phyloP scores from a whole-genome alignment of 2,797 vertebrate genomes.

The Phrynocephalus forsythii region DNA sequence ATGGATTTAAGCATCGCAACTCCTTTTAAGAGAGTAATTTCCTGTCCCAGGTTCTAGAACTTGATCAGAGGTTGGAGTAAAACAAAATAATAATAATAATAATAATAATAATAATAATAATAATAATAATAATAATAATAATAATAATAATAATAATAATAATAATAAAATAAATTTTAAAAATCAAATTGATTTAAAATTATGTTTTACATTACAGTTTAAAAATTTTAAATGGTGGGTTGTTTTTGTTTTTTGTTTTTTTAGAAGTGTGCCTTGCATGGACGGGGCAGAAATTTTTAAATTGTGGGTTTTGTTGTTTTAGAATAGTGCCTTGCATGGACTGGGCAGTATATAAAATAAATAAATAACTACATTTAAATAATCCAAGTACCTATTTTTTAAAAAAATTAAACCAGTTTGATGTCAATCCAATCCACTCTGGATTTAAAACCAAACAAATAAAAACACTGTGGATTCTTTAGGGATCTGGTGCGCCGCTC shows the following conservation, averaged over 20 bases:
- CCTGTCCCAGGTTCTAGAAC: too few species aligned
- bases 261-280: background rate
- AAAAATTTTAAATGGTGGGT: background rate
- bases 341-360: too few species aligned
- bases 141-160: too few species aligned
- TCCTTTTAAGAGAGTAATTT: background rate
- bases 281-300: too few species aligned
- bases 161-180: background rate
- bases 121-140: too few species aligned
- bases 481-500: constrained; percentile 93
- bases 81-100: too few species aligned
- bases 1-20: background rate
- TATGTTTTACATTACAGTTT: too few species aligned
- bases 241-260: background rate
- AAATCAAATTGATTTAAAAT: too few species aligned
- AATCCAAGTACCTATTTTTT: background rate
- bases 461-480: constrained; percentile 26
- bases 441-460: background rate
- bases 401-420: too few species aligned
- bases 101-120: too few species aligned
- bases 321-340: background rate
- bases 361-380: background rate
- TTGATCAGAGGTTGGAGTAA: too few species aligned
- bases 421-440: too few species aligned
- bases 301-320: background rate